phyloP scores from a whole-genome alignment of 1,140 invertebrate species.

The Leptoteleia sp. region DNA sequence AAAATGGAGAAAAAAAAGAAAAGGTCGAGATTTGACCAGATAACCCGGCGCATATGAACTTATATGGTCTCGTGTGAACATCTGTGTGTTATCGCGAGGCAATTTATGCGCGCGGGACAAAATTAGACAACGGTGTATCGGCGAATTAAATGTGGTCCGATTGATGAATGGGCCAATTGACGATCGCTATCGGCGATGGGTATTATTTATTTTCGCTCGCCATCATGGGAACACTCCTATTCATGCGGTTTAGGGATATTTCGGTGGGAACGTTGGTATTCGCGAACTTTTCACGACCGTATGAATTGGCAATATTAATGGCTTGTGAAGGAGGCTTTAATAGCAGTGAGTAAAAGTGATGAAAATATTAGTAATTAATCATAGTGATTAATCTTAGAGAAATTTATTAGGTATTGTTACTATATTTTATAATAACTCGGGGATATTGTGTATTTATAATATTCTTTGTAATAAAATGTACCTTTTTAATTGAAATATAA shows the following conservation, averaged over 20 bases:
- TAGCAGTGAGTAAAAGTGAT: too few relatives aligned
- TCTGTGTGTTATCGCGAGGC: slow-evolving; percentile 17
- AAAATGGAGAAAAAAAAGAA: slow-evolving; percentile 4
- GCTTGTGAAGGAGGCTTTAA: too few relatives aligned
- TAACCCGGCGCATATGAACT: slow-evolving; percentile 32
- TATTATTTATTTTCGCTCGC: slow-evolving; percentile 9
- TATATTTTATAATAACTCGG: too few relatives aligned
- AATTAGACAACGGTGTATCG: slow-evolving; percentile 2
- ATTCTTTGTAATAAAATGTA: too few relatives aligned
- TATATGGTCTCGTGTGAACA: slow-evolving; percentile 19
- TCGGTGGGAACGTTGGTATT: too few relatives aligned
- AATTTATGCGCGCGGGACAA: slow-evolving; percentile 17
- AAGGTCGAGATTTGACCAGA: slow-evolving; percentile 27
- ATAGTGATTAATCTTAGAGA: too few relatives aligned
- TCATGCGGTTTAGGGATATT: not conserved
- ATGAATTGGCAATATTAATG: too few relatives aligned
- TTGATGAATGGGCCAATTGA: slow-evolving; percentile 23
- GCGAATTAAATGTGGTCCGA: slow-evolving; percentile 12
- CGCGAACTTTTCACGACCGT: too few relatives aligned
- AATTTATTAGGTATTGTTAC: too few relatives aligned
- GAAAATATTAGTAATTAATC: too few relatives aligned
- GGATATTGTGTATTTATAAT: too few relatives aligned
- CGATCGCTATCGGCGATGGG: not conserved
- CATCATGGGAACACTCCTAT: slow-evolving; percentile 8
- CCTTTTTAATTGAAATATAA: too few relatives aligned